A percentile compares a stretch with the other conserved stretches of the same genome.
These are phyloP conservation scores for Nanger granti DNA, from an alignment of 2,113 vertebrate species.

Conservation along the genomic window DNA sequence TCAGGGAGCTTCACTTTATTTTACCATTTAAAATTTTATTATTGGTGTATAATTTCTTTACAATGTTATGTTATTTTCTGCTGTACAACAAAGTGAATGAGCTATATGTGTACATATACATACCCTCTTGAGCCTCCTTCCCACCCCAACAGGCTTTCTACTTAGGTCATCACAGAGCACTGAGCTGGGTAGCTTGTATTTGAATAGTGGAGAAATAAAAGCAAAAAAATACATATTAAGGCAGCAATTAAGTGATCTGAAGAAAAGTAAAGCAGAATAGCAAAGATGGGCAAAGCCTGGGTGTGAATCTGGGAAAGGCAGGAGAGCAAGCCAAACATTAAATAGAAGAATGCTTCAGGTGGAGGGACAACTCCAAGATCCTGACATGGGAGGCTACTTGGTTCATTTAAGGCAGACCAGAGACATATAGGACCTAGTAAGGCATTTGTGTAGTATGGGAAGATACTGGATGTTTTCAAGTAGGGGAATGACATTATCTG, in stretches of 20 bases:
- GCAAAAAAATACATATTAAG: neutral
- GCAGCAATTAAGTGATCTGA: neutral
- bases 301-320: neutral
- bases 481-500: neutral
- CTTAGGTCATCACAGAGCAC: neutral
- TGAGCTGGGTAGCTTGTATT: neutral
- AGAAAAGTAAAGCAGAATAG: neutral
- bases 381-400: neutral
- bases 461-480: neutral
- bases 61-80: neutral
- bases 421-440: neutral
- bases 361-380: neutral
- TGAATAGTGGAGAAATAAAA: neutral
- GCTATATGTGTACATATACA: neutral
- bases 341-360: neutral
- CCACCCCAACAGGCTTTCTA: neutral
- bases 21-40: neutral
- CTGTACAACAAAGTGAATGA: neutral
- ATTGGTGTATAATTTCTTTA: neutral
- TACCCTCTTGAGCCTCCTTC: neutral
- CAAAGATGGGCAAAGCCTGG: neutral
- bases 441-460: neutral
- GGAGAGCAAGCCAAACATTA: neutral
- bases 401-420: neutral
- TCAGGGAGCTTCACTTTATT: neutral